Base-by-base conservation (phyloP, 2,113 vertebrate genomes). In the Progne subis region DNA sequence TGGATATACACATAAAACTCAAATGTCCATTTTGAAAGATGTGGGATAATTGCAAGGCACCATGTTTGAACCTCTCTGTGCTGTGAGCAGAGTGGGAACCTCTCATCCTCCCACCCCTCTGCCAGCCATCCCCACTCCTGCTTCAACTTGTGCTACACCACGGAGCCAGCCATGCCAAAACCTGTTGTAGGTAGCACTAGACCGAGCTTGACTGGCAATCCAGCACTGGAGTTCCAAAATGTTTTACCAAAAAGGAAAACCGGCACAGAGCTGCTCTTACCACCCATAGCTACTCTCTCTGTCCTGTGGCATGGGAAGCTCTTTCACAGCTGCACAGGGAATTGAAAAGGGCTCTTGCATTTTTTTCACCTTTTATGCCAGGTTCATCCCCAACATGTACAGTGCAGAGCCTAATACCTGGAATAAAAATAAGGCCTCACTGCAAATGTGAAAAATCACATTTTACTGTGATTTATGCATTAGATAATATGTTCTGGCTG, bases 111-210 rank as follows among this genome's bases (percentile, higher is more conserved):
- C 0, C 44, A 11, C 29, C 14, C 25, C 32, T 34, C 64, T 52
- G 37, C 50, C 85, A 70, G 31, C 49, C 44, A 2, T 14, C 49
- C 29, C 61, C 19, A 0, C 26, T 39, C 43, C 21, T 17, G 2
- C 63, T 59, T 11, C 34, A 20, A 3, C 47, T 52, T 7, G 12
- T 14, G 7, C 34, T 20, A 2, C 65, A 16, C 12, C 34, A 5
- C 0, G 0, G 2, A 72, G 59, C 5, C 31, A 59, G 15, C 53
- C 8, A 1, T 1, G 14, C 61, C 72, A 24, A 8, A 64, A n/a
- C 9, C 4, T 5, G 34, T 14, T 34, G 37, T 2, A 67, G 50
- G n/a, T 2, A 56, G 17, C 57, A 14, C 34, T 8, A 20, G 50
- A 18, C 7, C 2, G 28, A 75, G 52, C 53, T 50, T 0, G 1